These are phyloP conservation scores for Burhinus bistriatus DNA, from an alignment of 2,113 vertebrate species.

Conservation along the genomic window DNA sequence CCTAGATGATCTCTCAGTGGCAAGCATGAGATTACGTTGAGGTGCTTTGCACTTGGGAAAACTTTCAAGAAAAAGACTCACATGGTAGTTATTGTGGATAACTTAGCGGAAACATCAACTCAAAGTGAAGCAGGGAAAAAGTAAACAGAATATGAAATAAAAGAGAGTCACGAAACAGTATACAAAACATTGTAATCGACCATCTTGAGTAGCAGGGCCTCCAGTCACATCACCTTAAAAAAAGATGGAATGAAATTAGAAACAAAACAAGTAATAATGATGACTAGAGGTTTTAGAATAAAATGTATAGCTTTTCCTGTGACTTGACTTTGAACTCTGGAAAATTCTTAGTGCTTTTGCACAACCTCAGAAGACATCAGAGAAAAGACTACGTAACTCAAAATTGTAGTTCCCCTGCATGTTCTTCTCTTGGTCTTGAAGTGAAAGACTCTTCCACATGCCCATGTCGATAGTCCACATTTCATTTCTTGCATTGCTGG, in stretches of 20 bases:
- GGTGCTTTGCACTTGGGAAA: slow-evolving; percentile 40
- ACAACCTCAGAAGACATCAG: neutral
- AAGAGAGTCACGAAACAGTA: neutral
- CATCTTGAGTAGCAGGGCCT: neutral
- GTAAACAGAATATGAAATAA: neutral
- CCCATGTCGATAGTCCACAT: neutral
- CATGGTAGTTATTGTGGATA: neutral
- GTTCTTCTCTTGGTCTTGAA: neutral
- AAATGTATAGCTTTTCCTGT: neutral
- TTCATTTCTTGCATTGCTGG: neutral
- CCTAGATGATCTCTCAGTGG: slow-evolving; percentile 33
- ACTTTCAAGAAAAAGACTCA: neutral
- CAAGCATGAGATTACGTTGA: neutral
- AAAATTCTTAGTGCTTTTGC: neutral
- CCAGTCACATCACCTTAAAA: neutral
- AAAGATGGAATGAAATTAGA: neutral
- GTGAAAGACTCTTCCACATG: neutral
- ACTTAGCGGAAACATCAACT: neutral
- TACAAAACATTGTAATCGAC: neutral
- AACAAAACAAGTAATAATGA: neutral
- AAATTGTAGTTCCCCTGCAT: neutral
- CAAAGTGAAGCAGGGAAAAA: neutral
- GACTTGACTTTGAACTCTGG: neutral
- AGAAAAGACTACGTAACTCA: neutral
- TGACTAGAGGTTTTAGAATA: neutral